phyloP scores from a whole-genome alignment of 2,797 vertebrate genomes.

The Rhynchonycteris naso region DNA sequence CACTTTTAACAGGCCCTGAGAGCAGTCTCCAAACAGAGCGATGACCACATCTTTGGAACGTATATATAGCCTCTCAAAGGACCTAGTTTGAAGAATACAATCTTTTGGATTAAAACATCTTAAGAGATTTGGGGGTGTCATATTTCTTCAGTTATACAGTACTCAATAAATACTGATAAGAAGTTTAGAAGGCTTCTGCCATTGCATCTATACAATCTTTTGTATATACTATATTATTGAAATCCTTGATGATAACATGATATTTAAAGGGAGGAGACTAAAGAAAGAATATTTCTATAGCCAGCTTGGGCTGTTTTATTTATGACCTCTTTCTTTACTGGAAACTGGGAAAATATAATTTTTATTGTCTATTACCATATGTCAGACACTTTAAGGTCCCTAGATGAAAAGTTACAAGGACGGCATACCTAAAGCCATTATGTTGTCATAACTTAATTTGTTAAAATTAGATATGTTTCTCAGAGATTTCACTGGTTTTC shows the following conservation, averaged over 20 bases:
- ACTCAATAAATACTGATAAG: background rate
- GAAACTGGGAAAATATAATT: background rate
- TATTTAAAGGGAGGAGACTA: background rate
- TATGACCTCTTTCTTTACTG: background rate
- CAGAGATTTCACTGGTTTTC: background rate
- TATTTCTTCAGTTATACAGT: background rate
- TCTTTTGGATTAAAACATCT: background rate
- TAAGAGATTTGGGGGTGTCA: background rate
- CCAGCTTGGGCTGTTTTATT: background rate
- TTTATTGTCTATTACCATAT: background rate
- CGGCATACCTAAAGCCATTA: background rate
- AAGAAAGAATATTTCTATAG: background rate
- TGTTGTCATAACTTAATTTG: background rate
- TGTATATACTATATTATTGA: background rate
- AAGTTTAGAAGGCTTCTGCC: background rate
- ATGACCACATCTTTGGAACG: background rate
- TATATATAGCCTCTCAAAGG: background rate
- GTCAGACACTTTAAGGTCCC: background rate
- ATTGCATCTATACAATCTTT: background rate
- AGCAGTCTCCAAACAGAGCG: background rate
- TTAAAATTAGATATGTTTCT: background rate
- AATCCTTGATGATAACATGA: background rate
- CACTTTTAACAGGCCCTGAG: background rate
- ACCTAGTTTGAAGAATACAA: background rate
- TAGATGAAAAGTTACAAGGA: background rate